Conservation (phyloP, 2,797 vertebrate species). For the Onychomys torridus region DNA sequence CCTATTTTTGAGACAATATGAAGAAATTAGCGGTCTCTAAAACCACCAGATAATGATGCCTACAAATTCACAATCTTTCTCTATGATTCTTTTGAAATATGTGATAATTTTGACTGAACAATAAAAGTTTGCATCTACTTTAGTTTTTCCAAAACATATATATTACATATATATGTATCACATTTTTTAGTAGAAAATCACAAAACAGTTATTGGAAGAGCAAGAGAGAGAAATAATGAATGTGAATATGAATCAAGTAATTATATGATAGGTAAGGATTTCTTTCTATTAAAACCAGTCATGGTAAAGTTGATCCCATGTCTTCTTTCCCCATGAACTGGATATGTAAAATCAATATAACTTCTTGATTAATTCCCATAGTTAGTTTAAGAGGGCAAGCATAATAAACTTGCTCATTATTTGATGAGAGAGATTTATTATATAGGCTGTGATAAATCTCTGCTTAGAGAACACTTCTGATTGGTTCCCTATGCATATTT, state of each 20-base stretch:
- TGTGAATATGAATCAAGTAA: background rate
- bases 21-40: background rate
- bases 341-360: background rate
- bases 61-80: background rate
- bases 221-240: background rate
- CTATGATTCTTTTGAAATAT: background rate
- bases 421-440: background rate
- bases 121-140: background rate
- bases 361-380: background rate
- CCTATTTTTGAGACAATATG: background rate
- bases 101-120: background rate
- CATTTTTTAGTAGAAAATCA: background rate
- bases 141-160: background rate
- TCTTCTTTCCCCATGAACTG: background rate
- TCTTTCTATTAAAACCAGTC: background rate
- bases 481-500: background rate
- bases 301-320: background rate
- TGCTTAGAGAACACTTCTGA: background rate
- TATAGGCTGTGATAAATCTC: background rate
- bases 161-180: background rate
- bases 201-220: background rate
- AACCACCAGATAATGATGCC: background rate
- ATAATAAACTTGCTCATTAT: background rate
- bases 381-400: background rate
- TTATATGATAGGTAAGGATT: background rate